Conservation (phyloP, 1,140 invertebrate genomes). For the Drosophila obscura region DNA sequence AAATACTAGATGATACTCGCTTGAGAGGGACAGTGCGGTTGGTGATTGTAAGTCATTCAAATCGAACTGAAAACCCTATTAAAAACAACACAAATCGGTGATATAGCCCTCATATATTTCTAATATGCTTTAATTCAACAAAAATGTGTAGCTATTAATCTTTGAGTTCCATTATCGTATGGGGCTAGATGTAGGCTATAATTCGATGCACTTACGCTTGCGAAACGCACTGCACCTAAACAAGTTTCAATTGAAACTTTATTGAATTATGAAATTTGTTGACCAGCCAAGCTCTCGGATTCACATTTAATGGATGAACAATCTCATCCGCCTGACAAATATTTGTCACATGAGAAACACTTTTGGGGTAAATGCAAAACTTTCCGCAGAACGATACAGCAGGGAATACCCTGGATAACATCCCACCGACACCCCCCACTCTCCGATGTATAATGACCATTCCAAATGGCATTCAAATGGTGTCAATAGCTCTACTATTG, state of each 20-base stretch:
- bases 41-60: neutral
- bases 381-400: no score
- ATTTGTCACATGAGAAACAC: slow-evolving; percentile 18
- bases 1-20: slow-evolving; percentile 29
- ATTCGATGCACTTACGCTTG: no score
- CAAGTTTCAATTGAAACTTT: neutral
- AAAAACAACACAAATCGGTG: no score
- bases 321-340: slow-evolving; percentile 21
- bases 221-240: no score
- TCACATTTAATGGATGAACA: slow-evolving; percentile 4
- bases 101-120: no score
- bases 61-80: no score
- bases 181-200: no score
- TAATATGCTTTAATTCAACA: neutral
- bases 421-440: neutral
- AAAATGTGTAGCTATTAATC: neutral
- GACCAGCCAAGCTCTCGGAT: neutral
- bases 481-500: slow-evolving; percentile 30
- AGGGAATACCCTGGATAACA: slow-evolving; percentile 16
- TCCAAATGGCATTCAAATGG: slow-evolving; percentile 26
- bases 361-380: slow-evolving; percentile 6
- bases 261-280: slow-evolving; percentile 3
- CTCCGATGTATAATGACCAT: neutral
- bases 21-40: neutral
- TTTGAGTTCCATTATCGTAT: no score